A percentile compares a stretch with the other conserved stretches of the same genome.
These are phyloP conservation scores for Sitta europaea DNA, from an alignment of 2,113 vertebrate species.

Conservation along the genomic window DNA sequence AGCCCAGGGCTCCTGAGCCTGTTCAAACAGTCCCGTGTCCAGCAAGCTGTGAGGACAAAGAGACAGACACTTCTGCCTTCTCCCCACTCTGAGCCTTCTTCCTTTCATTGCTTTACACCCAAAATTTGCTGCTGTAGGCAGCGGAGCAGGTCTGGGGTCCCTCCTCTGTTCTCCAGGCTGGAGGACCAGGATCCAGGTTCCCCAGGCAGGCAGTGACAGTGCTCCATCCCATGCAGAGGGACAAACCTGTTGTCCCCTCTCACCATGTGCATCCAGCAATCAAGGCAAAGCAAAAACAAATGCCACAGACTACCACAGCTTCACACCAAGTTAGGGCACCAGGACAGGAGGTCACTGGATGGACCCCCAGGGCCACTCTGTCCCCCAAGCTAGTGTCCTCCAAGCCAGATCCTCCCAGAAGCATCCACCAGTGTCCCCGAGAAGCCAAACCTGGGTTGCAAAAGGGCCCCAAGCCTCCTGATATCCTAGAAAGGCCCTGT, in stretches of 20 bases:
- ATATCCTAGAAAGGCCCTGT: not conserved
- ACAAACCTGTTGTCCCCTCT: not conserved
- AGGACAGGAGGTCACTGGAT: not conserved
- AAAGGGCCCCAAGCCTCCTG: not conserved
- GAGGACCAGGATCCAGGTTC: not conserved
- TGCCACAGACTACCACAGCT: not conserved
- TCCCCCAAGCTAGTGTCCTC: not conserved
- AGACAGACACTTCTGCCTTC: not conserved
- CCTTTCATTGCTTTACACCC: not conserved
- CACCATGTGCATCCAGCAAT: not conserved
- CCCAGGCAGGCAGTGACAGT: not conserved
- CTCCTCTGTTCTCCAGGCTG: not conserved
- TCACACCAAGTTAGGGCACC: rapidly evolving
- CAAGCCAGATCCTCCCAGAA: not conserved
- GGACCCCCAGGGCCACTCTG: not conserved
- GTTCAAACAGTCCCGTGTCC: rapidly evolving
- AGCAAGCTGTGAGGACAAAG: not conserved
- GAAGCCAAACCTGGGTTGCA: not conserved
- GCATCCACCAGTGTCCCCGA: rapidly evolving
- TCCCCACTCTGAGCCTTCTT: not conserved
- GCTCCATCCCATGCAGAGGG: not conserved
- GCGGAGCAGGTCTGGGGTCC: not conserved
- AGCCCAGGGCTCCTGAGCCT: not conserved
- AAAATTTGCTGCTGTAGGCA: not conserved
- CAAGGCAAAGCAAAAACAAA: not conserved